A percentile compares a stretch with the other conserved stretches of the same genome.
Conservation (phyloP, 1,140 invertebrate genomes). For the Drosophila pseudoananassae region DNA sequence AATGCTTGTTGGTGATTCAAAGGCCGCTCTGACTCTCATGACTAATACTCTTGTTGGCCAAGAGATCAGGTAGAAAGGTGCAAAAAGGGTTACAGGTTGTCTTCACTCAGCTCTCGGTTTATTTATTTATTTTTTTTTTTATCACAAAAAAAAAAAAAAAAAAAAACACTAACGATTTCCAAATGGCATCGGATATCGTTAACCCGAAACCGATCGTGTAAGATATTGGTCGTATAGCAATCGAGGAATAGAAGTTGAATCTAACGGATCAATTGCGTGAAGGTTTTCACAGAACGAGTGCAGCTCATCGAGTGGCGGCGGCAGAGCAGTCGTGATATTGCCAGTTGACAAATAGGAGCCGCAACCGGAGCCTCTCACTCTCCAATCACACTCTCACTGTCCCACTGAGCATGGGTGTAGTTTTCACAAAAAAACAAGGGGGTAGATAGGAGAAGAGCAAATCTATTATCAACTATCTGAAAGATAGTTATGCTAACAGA, state of each 20-base stretch:
- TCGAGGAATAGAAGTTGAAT: neutral
- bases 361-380: slow-evolving; percentile 1
- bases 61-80: slow-evolving; percentile 35
- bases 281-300: slow-evolving; percentile 52
- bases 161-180: slow-evolving; percentile 6
- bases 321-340: slow-evolving; percentile 45
- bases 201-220: slow-evolving; percentile 21
- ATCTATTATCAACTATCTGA: too few species aligned
- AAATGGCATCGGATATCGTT: neutral
- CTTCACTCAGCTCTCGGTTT: slow-evolving; percentile 8
- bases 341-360: slow-evolving; percentile 53
- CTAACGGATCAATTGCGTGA: slow-evolving; percentile 4
- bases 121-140: slow-evolving; percentile 1
- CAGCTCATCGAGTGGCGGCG: slow-evolving; percentile 53
- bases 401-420: neutral
- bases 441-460: neutral
- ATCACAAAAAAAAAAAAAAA: slow-evolving; percentile 20
- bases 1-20: slow-evolving; percentile 57
- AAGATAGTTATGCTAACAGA: too few species aligned
- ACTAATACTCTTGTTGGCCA: slow-evolving; percentile 57
- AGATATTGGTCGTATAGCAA: slow-evolving; percentile 3
- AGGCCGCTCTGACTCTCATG: slow-evolving; percentile 58
- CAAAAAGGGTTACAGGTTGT: slow-evolving; percentile 36
- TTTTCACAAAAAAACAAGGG: neutral
- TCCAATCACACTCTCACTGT: slow-evolving; percentile 26